phyloP scores from a whole-genome alignment of 1,140 invertebrate genomes.

The Parasteatoda tepidariorum region DNA sequence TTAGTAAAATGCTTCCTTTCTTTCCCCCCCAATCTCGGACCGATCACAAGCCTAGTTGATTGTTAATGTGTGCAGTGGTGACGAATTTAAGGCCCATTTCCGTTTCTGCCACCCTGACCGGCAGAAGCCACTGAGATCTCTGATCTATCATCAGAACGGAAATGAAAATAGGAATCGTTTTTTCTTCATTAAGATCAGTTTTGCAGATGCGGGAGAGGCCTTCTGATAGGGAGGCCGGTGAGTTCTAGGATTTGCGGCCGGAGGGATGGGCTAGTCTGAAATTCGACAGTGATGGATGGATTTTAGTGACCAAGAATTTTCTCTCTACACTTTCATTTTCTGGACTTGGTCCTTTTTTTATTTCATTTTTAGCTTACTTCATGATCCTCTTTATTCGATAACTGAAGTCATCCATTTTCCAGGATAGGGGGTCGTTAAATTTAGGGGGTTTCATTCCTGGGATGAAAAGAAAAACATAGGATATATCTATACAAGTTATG shows the following conservation, averaged over 20 bases:
- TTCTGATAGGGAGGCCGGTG: slow-evolving; percentile 25
- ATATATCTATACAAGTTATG: not conserved
- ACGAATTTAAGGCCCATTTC: not conserved
- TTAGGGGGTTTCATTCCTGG: slow-evolving; percentile 2
- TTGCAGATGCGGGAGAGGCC: slow-evolving; percentile 49
- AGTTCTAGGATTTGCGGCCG: slow-evolving; percentile 46
- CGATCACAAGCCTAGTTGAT: not conserved
- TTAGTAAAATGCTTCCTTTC: too few relatives aligned
- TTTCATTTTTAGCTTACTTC: slow-evolving; percentile 49
- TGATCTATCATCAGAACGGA: slow-evolving; percentile 41
- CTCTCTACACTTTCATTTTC: slow-evolving; percentile 60
- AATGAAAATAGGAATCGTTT: slow-evolving; percentile 61
- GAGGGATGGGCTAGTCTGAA: slow-evolving; percentile 21
- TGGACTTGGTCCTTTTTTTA: slow-evolving; percentile 15
- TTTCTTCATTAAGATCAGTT: slow-evolving; percentile 61
- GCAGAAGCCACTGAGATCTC: not conserved
- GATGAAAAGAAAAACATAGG: not conserved
- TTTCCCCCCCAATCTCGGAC: too few relatives aligned
- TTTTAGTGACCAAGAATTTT: slow-evolving; percentile 52
- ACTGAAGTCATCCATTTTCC: slow-evolving; percentile 56
- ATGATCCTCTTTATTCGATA: slow-evolving; percentile 59
- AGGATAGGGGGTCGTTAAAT: slow-evolving; percentile 7
- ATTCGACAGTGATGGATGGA: slow-evolving; percentile 52
- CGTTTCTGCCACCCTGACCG: not conserved
- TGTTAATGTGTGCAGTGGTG: not conserved